Evolutionary conservation across 2,797 vertebrate genomes (phyloP), one percentile per base, ranked within the genome.

Genomic region (Crypturellus tataupa): DNA sequence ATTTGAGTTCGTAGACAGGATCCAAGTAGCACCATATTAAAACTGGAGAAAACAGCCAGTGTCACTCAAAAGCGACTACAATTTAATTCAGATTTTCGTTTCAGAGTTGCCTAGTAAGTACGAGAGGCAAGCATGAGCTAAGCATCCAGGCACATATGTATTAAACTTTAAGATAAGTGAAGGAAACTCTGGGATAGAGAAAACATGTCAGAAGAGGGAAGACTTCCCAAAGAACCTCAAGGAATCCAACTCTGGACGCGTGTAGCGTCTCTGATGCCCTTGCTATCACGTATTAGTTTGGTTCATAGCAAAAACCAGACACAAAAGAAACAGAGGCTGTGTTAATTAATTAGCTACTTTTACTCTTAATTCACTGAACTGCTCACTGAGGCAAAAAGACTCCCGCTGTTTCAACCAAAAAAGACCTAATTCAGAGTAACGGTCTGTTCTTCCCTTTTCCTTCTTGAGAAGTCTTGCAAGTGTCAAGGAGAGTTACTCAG

Each of bases 261-360:
- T 47, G 44, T 78, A 62, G 72, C 56, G 83, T 47, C 58, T 93
- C 69, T 77, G 63, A 70, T 49, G 68, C 40, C 65, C 44, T 82
- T 9, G 24, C 55, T 75, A 85, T 85, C 40, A 64, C 21, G 63
- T 93, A 89, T 94, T 89, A 84, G 90, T 88, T 84, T 85, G 53
- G 58, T 65, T 91, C 9, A 11, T 90, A 92, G 87, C 88, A 85
- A 87, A 35, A 55, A 87, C 33, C 81, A 92, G 68, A 80, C 27
- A 93, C 70, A 94, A 94, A 83, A 89, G 81, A 94, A 94, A 89
- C 10, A 84, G 46, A 64, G 63, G 65, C 80, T 58, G 63, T 89
- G 71, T 88, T 97, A 97, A 93, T 89, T 89, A 93, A 97, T 97
- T 94, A 94, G 93, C 89, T 90, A 81, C 51, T 93, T 93, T 93